Evolutionary conservation across 1,140 invertebrate species (phyloP).

Genomic region (Mylabris phalerata): DNA sequence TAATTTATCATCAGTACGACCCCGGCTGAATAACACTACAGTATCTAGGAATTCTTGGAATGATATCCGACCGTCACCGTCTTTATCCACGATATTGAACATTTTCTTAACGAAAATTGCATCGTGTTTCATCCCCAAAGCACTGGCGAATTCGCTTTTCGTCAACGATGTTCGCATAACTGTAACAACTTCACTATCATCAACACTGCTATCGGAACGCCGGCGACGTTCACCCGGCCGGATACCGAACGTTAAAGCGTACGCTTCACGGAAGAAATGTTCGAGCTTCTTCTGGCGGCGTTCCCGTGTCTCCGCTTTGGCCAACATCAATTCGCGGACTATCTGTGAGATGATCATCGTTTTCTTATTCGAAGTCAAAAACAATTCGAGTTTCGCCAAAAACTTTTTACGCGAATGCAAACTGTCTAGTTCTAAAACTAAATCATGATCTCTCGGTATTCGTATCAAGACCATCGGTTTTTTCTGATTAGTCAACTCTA

Average conservation of each 20-base stretch:
- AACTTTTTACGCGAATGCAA: conserved; percentile 78
- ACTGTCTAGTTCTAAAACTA: conserved; percentile 90
- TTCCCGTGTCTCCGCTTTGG: conserved; percentile 93
- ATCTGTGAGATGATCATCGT: conserved; percentile 62
- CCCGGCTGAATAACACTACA: conserved; percentile 83
- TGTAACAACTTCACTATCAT: conserved; percentile 77
- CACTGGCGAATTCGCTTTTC: conserved; percentile 93
- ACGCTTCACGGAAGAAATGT: conserved; percentile 98
- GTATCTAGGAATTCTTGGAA: conserved; percentile 98
- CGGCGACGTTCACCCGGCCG: conserved; percentile 65
- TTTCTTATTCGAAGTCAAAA: conserved; percentile 77
- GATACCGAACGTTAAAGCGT: conserved; percentile 87
- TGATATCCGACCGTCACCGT: conserved; percentile 90
- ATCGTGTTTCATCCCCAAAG: conserved; percentile 92
- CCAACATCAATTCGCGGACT: conserved; percentile 78
- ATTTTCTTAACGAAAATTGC: conserved; percentile 98
- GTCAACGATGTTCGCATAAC: conserved; percentile 91
- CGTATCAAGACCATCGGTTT: conserved; percentile 78
- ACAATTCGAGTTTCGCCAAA: conserved; percentile 80
- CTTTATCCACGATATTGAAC: conserved; percentile 98
- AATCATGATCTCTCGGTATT: conserved; percentile 88
- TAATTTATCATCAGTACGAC: conserved; percentile 92
- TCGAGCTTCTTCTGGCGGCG: conserved; percentile 89
- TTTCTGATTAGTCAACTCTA: conserved; percentile 67
- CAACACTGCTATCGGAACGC: conserved; percentile 64